Evolutionary conservation across 2,797 vertebrate genomes (phyloP).

Genomic region (Eremophila alpestris): DNA sequence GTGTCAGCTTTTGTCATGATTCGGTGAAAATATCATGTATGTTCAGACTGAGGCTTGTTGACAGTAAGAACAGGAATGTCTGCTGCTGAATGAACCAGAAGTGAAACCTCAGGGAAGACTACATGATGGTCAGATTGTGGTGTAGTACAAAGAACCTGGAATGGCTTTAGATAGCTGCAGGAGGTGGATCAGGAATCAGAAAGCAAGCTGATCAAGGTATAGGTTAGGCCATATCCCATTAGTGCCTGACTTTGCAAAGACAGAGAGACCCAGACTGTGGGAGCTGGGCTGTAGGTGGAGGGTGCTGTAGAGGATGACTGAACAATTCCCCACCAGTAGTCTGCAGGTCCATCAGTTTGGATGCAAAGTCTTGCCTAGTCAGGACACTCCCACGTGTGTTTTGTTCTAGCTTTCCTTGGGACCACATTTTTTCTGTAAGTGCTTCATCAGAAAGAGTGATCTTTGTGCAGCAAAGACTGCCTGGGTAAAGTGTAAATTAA

Average conservation of each 20-base stretch:
- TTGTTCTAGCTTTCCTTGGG: not conserved
- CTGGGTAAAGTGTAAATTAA: not conserved
- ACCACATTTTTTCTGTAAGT: not conserved
- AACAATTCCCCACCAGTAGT: not conserved
- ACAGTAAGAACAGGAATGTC: not conserved
- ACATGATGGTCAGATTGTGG: not conserved
- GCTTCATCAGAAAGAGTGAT: not conserved
- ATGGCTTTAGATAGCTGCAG: not conserved
- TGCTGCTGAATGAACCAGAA: not conserved
- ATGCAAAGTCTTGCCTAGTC: not conserved
- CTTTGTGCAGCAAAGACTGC: not conserved
- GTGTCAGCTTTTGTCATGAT: not conserved
- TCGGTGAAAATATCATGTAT: not conserved
- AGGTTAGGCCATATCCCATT: accelerated
- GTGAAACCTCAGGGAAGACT: not conserved
- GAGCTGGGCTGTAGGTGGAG: not conserved
- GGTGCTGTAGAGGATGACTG: not conserved
- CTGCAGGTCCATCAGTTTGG: not conserved
- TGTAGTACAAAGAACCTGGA: not conserved
- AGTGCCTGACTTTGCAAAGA: not conserved
- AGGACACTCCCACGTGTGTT: not conserved
- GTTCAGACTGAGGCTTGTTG: not conserved
- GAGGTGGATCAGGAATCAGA: not conserved
- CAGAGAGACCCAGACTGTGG: not conserved
- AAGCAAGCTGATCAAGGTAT: not conserved